Conservation (phyloP, 2,888 invertebrate species). For the Oegoconia quadripuncta region DNA sequence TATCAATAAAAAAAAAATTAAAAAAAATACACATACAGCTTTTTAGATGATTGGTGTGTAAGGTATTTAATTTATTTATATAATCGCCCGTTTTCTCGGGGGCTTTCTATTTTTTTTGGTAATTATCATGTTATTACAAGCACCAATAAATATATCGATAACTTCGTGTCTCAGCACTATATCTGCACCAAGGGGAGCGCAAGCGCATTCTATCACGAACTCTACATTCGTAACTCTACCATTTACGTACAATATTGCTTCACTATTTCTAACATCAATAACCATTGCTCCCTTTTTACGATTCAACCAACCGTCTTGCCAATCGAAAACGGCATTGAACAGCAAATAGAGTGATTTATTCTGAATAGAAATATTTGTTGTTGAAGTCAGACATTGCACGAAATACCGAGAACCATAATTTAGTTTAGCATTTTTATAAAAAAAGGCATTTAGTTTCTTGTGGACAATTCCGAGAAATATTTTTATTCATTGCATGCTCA, state of each 20-base stretch:
- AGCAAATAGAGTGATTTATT: background rate
- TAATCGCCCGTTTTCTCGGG: too few species aligned
- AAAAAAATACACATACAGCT: too few species aligned
- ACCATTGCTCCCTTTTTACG: slow-evolving; percentile 19
- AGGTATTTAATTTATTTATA: too few species aligned
- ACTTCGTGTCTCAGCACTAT: slow-evolving; percentile 27
- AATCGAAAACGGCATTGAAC: slow-evolving; percentile 4
- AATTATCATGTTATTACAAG: too few species aligned
- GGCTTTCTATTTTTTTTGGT: too few species aligned
- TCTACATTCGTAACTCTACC: slow-evolving; percentile 28
- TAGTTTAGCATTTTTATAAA: slow-evolving; percentile 4
- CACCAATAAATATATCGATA: too few species aligned
- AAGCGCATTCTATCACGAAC: slow-evolving; percentile 63
- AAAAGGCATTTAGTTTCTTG: slow-evolving; percentile 6
- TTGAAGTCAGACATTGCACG: slow-evolving; percentile 12
- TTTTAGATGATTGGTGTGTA: too few species aligned
- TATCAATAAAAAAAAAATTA: too few species aligned
- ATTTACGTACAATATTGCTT: slow-evolving; percentile 22
- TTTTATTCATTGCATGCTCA: background rate
- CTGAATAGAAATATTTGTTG: background rate
- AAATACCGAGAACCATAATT: too few species aligned
- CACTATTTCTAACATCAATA: slow-evolving; percentile 12
- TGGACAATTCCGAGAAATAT: background rate
- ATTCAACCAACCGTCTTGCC: background rate
- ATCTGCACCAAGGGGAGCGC: slow-evolving; percentile 32